Conservation (phyloP, 2,797 vertebrate species). For the Clarias fuscus region DNA sequence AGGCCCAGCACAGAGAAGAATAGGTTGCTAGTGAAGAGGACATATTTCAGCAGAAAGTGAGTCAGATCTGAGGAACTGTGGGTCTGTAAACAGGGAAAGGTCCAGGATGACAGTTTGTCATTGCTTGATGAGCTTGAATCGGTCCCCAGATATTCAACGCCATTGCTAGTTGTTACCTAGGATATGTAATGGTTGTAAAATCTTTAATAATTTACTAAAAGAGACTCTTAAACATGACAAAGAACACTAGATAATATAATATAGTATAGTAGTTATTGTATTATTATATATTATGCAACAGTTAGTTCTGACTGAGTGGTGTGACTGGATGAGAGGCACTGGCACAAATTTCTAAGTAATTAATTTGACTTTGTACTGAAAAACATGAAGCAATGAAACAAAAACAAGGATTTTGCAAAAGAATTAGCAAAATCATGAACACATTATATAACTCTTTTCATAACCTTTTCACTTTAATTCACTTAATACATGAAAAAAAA, state of each 20-base stretch:
- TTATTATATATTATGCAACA: too few relatives aligned
- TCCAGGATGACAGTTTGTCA: conserved; percentile 11
- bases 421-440: neutral
- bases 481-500: too few relatives aligned
- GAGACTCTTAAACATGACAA: neutral
- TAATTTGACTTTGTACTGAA: neutral
- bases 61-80: conserved; percentile 48
- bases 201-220: neutral
- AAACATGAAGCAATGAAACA: neutral
- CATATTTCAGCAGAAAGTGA: conserved; percentile 76
- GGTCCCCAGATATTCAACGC: conserved; percentile 15
- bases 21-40: conserved; percentile 80
- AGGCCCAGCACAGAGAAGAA: conserved; percentile 80
- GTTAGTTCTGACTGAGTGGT: too few relatives aligned
- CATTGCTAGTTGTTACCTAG: conserved; percentile 57
- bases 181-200: conserved; percentile 41
- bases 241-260: neutral
- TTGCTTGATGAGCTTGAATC: conserved; percentile 26
- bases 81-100: neutral
- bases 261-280: too few relatives aligned
- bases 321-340: too few relatives aligned
- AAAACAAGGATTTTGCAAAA: neutral
- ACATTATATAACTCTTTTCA: neutral
- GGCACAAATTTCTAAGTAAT: neutral
- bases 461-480: neutral